Base-by-base conservation (phyloP, 53 echinoderm and acorn worm genomes). In the Actinopyga echinites region DNA sequence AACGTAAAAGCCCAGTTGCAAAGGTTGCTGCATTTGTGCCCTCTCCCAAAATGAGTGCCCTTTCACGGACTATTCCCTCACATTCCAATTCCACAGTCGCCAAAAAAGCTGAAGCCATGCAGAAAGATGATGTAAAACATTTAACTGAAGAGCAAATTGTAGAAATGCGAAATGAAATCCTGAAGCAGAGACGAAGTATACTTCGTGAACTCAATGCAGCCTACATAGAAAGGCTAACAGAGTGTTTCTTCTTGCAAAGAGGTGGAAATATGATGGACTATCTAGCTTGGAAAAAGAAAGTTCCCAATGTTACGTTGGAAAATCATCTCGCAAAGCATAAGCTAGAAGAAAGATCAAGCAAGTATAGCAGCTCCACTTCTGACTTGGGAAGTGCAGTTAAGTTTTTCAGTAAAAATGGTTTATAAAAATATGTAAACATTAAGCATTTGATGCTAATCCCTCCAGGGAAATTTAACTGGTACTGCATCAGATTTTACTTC, bases 191-290 rank as follows among this genome's bases (percentile, higher is more conserved):
- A 77, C 84, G 89, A 68, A 84, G 83, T 31, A 82, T 88, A 38
- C 79, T 99, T 31, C 85, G 88, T 38, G 90, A 92, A 77, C 83
- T 99, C 35, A 92, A 94, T 69, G 91, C 86, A 53, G 82, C 88
- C 13, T 92, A 99, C 83, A 86, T 86, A 59, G 94, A 99, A 44
- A 99, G 88, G 77, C 75, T 99, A 64, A 92, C 90, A 19, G 99
- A 99, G 77, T 60, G 92, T 65, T 99, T 92, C 74, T 99, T 99
- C 85, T 85, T 99, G 23, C 94, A 99, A 86, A 88, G 91, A 74
- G 91, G 89, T 30, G 83, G 89, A 56, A 99, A 99, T 79, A 99
- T 99, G 99, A 99, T 99, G 99, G 99, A 99, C 75, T 99, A 83
- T 83, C n/a, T 89, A 37, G 61, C 88, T 22, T 99, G 94, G 94